phyloP scores from a whole-genome alignment of 2,888 invertebrate species.

The Acleris literana region DNA sequence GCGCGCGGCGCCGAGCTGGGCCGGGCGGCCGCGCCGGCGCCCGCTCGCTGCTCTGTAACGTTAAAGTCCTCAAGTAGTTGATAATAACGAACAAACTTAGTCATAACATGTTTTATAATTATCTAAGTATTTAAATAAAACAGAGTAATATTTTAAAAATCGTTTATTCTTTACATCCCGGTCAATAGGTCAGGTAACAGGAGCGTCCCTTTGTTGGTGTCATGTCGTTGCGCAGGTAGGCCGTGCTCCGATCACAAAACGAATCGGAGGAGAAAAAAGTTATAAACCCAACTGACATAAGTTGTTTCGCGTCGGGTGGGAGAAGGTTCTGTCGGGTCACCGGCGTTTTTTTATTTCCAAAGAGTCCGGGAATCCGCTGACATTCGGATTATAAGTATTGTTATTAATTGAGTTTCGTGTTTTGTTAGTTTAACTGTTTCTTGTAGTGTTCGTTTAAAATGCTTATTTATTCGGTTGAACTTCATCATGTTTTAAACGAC shows the following conservation, averaged over 20 bases:
- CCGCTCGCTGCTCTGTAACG: conserved; percentile 35
- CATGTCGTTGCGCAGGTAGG: conserved; percentile 44
- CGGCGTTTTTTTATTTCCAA: conserved; percentile 36
- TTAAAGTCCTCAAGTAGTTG: conserved; percentile 53
- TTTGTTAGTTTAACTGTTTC: conserved; percentile 18
- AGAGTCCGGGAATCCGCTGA: conserved; percentile 36
- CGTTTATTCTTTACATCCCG: conserved; percentile 72
- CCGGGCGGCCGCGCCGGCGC: conserved; percentile 40
- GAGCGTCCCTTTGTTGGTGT: conserved; percentile 42
- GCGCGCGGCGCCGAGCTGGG: conserved; percentile 35
- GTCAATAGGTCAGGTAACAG: conserved; percentile 57
- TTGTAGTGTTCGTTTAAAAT: conserved; percentile 9
- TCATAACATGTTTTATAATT: conserved; percentile 77
- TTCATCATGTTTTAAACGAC: too few species aligned
- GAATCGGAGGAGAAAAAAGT: conserved; percentile 42
- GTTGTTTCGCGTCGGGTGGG: conserved; percentile 44
- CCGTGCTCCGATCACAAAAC: conserved; percentile 39
- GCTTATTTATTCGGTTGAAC: conserved; percentile 1
- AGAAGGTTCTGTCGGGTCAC: conserved; percentile 35
- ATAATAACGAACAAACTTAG: conserved; percentile 67
- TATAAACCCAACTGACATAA: conserved; percentile 48
- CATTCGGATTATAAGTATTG: conserved; percentile 30
- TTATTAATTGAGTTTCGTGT: conserved; percentile 36
- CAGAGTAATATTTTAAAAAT: conserved; percentile 75
- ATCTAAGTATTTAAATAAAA: conserved; percentile 78